These are phyloP conservation scores for Amazona guildingii DNA, from an alignment of 2,113 vertebrate species.

Conservation along the genomic window DNA sequence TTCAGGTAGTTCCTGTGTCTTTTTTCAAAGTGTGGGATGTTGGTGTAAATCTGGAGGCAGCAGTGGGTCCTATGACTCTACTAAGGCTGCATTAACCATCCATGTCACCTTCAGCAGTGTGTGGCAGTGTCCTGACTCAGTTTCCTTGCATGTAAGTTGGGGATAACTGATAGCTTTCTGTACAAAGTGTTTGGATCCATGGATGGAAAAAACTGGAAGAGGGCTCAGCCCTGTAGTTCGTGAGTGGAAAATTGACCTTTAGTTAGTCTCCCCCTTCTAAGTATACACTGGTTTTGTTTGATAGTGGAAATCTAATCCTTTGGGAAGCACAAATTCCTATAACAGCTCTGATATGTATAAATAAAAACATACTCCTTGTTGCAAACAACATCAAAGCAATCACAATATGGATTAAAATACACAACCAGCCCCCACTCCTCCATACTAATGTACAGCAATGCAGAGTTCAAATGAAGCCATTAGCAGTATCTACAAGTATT, in stretches of 20 bases:
- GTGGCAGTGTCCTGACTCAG: neutral
- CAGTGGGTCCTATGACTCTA: neutral
- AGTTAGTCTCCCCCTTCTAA: slow-evolving; percentile 9
- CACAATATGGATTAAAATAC: slow-evolving; percentile 37
- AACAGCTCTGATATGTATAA: slow-evolving; percentile 46
- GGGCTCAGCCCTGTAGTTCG: neutral
- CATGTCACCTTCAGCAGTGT: neutral
- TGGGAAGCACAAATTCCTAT: slow-evolving; percentile 35
- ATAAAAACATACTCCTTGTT: slow-evolving; percentile 42
- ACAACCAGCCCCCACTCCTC: neutral
- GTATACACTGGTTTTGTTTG: slow-evolving; percentile 24
- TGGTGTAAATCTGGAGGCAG: neutral
- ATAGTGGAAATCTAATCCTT: slow-evolving; percentile 59
- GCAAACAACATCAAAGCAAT: slow-evolving; percentile 56
- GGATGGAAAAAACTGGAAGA: neutral
- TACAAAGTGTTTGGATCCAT: neutral
- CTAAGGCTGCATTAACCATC: neutral
- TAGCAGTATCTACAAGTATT: slow-evolving; percentile 56
- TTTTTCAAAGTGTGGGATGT: neutral
- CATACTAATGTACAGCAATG: slow-evolving; percentile 10
- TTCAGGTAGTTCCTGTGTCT: neutral
- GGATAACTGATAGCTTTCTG: neutral
- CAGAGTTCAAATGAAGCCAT: slow-evolving; percentile 59
- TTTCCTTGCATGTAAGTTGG: neutral
- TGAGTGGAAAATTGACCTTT: slow-evolving; percentile 45